These are phyloP conservation scores for Eilema griseolum DNA, from an alignment of 2,888 invertebrate species.

Conservation along the genomic window DNA sequence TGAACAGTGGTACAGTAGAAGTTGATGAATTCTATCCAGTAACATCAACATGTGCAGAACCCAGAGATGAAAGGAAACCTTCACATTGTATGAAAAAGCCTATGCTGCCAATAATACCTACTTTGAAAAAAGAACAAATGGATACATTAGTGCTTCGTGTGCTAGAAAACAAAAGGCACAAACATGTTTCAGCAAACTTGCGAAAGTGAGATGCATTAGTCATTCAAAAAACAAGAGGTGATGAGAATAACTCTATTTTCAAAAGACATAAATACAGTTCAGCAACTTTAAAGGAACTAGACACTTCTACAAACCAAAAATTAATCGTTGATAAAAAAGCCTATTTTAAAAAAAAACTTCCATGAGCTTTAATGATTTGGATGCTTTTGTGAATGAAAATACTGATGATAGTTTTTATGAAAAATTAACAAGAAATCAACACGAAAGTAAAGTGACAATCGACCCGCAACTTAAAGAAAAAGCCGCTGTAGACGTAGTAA, in stretches of 20 bases:
- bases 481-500: not conserved
- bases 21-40: slow-evolving; percentile 27
- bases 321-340: slow-evolving; percentile 15
- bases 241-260: not conserved
- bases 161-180: slow-evolving; percentile 46
- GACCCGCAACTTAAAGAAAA: not conserved
- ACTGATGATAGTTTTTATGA: slow-evolving; percentile 7
- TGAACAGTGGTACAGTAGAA: slow-evolving; percentile 43
- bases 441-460: not conserved
- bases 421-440: slow-evolving; percentile 4
- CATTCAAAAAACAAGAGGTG: slow-evolving; percentile 16
- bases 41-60: slow-evolving; percentile 26
- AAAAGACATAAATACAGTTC: slow-evolving; percentile 47
- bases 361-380: not conserved
- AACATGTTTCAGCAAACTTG: slow-evolving; percentile 49
- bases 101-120: slow-evolving; percentile 20
- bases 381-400: not conserved
- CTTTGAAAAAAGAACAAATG: slow-evolving; percentile 52
- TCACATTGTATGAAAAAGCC: slow-evolving; percentile 30
- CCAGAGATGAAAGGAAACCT: slow-evolving; percentile 31
- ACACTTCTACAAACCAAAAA: not conserved
- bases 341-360: slow-evolving; percentile 1
- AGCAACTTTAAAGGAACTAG: slow-evolving; percentile 49
- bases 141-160: slow-evolving; percentile 52
- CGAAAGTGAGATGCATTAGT: too few species aligned